A percentile compares a stretch with the other conserved stretches of the same genome.
phyloP scores from a whole-genome alignment of 2,888 invertebrate genomes.

The Heliconius ethilla region DNA sequence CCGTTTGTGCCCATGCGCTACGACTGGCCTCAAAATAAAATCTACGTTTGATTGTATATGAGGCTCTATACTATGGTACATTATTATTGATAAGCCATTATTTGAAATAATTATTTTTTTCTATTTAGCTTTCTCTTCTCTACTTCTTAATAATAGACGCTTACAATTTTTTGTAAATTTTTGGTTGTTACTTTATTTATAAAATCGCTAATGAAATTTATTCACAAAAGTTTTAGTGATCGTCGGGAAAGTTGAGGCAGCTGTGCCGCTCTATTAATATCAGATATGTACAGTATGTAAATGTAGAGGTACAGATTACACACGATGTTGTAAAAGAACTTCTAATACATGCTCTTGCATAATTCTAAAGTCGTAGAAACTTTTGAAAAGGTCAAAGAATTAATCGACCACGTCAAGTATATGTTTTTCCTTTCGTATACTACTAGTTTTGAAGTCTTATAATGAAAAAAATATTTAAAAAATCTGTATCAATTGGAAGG shows the following conservation, averaged over 20 bases:
- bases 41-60: background rate
- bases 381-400: background rate
- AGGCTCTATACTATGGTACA: background rate
- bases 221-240: background rate
- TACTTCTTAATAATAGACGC: background rate
- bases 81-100: background rate
- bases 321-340: background rate
- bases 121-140: background rate
- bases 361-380: constrained; percentile 6
- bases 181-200: too few relatives aligned
- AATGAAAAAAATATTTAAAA: too few relatives aligned
- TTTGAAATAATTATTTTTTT: too few relatives aligned
- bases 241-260: background rate
- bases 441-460: background rate
- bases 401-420: background rate
- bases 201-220: background rate
- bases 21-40: background rate
- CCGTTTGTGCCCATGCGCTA: fast-evolving
- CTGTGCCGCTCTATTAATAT: background rate
- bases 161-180: background rate
- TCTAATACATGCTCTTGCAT: background rate
- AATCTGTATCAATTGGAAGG: too few relatives aligned
- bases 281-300: background rate
- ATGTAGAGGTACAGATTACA: background rate
- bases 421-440: background rate